phyloP scores from a whole-genome alignment of 1,140 invertebrate genomes.

The Helicorthomorpha holstii region DNA sequence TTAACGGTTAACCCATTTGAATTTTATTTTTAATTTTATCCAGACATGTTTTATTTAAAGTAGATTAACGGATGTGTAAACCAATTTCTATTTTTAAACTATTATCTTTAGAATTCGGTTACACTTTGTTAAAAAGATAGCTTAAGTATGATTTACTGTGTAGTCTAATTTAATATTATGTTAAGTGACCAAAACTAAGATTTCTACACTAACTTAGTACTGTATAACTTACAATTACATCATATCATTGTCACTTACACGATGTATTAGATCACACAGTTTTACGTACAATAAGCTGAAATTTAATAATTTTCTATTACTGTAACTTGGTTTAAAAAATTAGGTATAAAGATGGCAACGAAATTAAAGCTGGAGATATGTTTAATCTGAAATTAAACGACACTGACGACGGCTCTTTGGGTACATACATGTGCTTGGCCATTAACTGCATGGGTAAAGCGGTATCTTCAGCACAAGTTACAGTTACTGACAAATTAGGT shows the following conservation, averaged over 20 bases:
- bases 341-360: slow-evolving; percentile 64
- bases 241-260: neutral
- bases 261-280: neutral
- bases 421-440: slow-evolving; percentile 67
- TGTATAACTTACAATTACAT: too few relatives aligned
- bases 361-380: slow-evolving; percentile 72
- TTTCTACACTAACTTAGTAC: too few relatives aligned
- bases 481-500: slow-evolving; percentile 2
- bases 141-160: too few relatives aligned
- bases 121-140: too few relatives aligned
- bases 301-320: too few relatives aligned
- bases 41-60: neutral
- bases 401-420: slow-evolving; percentile 60
- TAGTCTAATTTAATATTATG: too few relatives aligned
- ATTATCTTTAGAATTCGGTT: too few relatives aligned
- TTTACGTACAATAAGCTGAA: neutral
- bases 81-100: neutral
- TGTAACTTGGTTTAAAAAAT: neutral
- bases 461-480: slow-evolving; percentile 31
- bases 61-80: too few relatives aligned
- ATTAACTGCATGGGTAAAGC: slow-evolving; percentile 69
- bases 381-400: slow-evolving; percentile 64
- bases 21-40: neutral
- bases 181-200: too few relatives aligned
- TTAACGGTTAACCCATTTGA: neutral